Conservation (phyloP, 2,888 invertebrate species). For the Lithosia quadra region DNA sequence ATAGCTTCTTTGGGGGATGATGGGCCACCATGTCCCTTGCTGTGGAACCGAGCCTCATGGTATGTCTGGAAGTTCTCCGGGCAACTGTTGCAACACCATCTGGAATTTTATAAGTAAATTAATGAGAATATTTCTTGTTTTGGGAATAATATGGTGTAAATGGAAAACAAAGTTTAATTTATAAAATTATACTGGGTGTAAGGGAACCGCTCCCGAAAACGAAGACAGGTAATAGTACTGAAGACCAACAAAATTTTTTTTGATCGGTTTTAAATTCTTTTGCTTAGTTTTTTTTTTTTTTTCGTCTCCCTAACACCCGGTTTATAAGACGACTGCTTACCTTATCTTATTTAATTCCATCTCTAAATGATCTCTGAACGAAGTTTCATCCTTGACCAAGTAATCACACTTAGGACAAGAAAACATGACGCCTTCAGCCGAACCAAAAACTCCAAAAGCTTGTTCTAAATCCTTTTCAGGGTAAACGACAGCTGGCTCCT, state of each 20-base stretch:
- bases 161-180: too few relatives aligned
- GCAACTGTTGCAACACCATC: conserved; percentile 78
- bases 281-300: too few relatives aligned
- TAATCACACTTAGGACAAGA: conserved; percentile 74
- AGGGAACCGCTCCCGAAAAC: too few relatives aligned
- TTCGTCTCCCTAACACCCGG: too few relatives aligned
- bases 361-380: conserved; percentile 75
- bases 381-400: conserved; percentile 57
- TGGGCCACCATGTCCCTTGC: conserved; percentile 63
- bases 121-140: neutral
- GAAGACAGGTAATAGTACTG: too few relatives aligned
- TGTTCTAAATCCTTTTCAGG: conserved; percentile 58
- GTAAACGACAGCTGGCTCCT: conserved; percentile 25
- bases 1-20: conserved; percentile 68
- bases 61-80: conserved; percentile 67
- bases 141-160: too few relatives aligned
- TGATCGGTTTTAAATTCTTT: too few relatives aligned
- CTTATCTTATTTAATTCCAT: conserved; percentile 76
- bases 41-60: conserved; percentile 79
- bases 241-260: too few relatives aligned
- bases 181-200: too few relatives aligned
- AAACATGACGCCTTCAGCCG: conserved; percentile 56
- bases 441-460: conserved; percentile 71
- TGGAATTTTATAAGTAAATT: conserved; percentile 50
- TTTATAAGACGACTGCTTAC: conserved; percentile 50